Conservation (phyloP, 92 coral and sea anemone genomes). For the Heliopora coerulea region DNA sequence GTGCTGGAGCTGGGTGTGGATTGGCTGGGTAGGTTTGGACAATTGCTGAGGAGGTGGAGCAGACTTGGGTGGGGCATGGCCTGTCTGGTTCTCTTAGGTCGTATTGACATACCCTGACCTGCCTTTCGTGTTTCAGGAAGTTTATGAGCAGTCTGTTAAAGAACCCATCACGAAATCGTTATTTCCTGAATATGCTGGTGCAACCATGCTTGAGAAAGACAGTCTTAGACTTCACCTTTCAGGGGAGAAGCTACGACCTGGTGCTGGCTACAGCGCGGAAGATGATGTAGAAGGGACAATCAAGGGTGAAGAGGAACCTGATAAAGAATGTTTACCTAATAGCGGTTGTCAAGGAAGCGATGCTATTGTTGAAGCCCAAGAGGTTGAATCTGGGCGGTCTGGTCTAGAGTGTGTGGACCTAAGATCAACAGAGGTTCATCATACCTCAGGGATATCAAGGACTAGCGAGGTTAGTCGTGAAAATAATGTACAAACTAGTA, state of each 20-base stretch:
- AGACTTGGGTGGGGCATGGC: no score
- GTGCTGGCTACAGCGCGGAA: background rate
- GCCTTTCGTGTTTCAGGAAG: background rate
- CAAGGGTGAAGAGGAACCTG: background rate
- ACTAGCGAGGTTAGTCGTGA: background rate
- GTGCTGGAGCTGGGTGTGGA: no score
- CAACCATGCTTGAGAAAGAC: background rate
- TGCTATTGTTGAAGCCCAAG: background rate
- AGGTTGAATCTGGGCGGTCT: background rate
- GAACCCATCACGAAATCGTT: background rate
- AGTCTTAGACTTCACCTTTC: background rate
- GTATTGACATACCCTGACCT: no score
- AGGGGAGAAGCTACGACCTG: background rate
- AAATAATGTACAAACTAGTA: background rate
- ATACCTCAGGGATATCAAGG: background rate
- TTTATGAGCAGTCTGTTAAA: background rate
- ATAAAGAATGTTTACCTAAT: background rate
- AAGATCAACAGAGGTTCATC: background rate
- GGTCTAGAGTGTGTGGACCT: background rate
- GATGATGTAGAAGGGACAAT: background rate
- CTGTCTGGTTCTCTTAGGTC: no score
- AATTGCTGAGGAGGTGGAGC: no score
- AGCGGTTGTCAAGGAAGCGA: background rate
- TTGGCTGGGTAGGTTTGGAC: no score
- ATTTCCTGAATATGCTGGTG: background rate